Conservation (phyloP, 2,113 vertebrate species). For the Gambusia affinis region DNA sequence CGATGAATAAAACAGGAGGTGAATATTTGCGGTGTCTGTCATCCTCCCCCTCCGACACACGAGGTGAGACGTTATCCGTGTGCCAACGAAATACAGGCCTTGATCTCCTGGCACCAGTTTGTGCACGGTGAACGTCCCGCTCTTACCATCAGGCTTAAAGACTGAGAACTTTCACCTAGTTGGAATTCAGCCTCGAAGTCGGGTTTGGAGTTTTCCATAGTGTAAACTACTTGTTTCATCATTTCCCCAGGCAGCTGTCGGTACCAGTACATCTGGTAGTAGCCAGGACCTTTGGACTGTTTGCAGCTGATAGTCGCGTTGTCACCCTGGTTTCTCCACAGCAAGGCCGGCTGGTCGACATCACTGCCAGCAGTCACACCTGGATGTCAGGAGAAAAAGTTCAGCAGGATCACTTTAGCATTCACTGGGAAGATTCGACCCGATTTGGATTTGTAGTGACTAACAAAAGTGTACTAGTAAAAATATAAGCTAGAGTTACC, state of each 20-base stretch:
- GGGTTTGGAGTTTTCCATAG: neutral
- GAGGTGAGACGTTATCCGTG: no score
- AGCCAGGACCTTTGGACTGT: neutral
- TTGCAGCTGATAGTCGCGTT: slow-evolving; percentile 38
- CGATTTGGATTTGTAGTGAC: no score
- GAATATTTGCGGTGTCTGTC: no score
- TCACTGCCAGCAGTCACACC: neutral
- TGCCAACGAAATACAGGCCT: slow-evolving; percentile 36
- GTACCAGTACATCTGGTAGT: slow-evolving; percentile 71
- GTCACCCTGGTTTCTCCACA: neutral
- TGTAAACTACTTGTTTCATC: slow-evolving; percentile 58
- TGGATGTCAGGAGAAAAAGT: neutral
- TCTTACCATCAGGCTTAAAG: neutral
- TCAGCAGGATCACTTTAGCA: neutral
- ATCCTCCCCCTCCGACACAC: no score
- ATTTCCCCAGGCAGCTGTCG: slow-evolving; percentile 28
- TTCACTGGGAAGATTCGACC: neutral
- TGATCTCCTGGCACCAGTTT: slow-evolving; percentile 22
- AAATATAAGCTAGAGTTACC: slow-evolving; percentile 13
- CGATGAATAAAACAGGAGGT: no score
- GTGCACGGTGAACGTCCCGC: slow-evolving; percentile 29
- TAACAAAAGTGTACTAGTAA: neutral
- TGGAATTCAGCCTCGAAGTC: neutral
- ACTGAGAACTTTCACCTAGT: slow-evolving; percentile 13
- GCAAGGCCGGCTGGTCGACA: neutral